A percentile compares a stretch with the other conserved stretches of the same genome.
Evolutionary conservation across 2,113 vertebrate genomes (phyloP).

Genomic region (Hirundichthys speculiger): DNA sequence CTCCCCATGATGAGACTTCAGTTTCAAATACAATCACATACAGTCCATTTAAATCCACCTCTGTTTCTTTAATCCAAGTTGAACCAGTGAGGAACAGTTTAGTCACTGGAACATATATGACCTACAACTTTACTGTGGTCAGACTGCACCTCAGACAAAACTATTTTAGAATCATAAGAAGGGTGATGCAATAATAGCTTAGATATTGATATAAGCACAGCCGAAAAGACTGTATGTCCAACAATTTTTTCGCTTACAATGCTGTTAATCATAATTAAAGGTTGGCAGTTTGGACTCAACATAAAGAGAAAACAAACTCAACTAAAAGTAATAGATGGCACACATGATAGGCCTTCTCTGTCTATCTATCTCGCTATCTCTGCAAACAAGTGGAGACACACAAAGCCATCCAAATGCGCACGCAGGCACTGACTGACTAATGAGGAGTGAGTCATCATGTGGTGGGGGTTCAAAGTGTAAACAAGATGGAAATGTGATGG

Average conservation of each 20-base stretch:
- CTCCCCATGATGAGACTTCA: too few species aligned
- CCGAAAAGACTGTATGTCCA: not conserved
- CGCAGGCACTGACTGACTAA: conserved; percentile 39
- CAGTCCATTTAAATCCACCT: not conserved
- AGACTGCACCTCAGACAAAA: conserved; percentile 12
- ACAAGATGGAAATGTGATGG: conserved; percentile 65
- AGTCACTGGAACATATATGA: conserved; percentile 10
- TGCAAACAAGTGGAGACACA: conserved; percentile 33
- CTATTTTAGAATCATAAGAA: conserved; percentile 20
- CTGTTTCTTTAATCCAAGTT: conserved; percentile 11
- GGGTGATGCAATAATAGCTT: conserved; percentile 10
- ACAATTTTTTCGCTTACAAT: conserved; percentile 4
- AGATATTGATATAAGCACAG: conserved; percentile 10
- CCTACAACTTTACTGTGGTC: conserved; percentile 27
- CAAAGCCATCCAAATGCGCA: conserved; percentile 3
- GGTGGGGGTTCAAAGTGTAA: conserved; percentile 62
- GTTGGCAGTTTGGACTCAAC: conserved; percentile 24
- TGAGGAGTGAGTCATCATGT: conserved; percentile 65
- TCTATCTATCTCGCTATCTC: conserved; percentile 6
- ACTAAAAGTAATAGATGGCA: conserved; percentile 18
- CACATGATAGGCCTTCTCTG: not conserved
- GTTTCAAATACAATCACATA: too few species aligned
- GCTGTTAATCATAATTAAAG: conserved; percentile 56
- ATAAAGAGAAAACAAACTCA: conserved; percentile 16
- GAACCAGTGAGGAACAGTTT: not conserved